Evolutionary conservation across 2,888 invertebrate genomes (phyloP), one percentile per base, ranked within the genome.

Genomic region (Hololepta plana): DNA sequence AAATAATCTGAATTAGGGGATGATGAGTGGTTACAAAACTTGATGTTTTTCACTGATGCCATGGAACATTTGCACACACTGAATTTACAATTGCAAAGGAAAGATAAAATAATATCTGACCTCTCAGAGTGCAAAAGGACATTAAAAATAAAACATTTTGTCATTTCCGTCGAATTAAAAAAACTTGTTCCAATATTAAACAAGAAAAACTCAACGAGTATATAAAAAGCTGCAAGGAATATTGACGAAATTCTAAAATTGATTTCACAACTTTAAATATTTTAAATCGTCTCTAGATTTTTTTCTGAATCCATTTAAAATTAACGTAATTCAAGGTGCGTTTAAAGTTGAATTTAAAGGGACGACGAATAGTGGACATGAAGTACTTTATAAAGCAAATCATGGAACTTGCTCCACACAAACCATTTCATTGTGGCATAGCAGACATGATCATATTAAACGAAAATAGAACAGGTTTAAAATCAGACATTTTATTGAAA

Each of bases 181-280:
- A 29, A 29, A 29, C 11, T 26, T 24, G 25, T 30, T 32, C 27
- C 23, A 20, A 30, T 23, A 27, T 30, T 28, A 27, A 32, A 32
- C 19, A 30, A 32, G 27, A 29, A 34, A 34, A 33, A 32, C 23
- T 31, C 27, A 26, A 28, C 27, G 33, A 33, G 27, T 36, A 35
- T 32, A 30, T 30, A 35, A 35, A 36, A 36, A 36, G 31, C 28
- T 31, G 29, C 29, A 34, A 35, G 30, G 23, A 36, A 23, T 23
- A 23, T 11, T 30, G 23, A n/a, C 19, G 14, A 16, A 20, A 29
- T 26, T 31, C 30, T 30, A 28, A 34, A 32, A 25, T 26, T 33
- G 28, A 30, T 34, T 32, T 27, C 20, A 31, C n/a, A n/a, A n/a
- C n/a, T n/a, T n/a, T n/a, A n/a, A n/a, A n/a, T n/a, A n/a, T n/a